Conservation (phyloP, 2,797 vertebrate genomes). For the Ptychadena robeensis region DNA sequence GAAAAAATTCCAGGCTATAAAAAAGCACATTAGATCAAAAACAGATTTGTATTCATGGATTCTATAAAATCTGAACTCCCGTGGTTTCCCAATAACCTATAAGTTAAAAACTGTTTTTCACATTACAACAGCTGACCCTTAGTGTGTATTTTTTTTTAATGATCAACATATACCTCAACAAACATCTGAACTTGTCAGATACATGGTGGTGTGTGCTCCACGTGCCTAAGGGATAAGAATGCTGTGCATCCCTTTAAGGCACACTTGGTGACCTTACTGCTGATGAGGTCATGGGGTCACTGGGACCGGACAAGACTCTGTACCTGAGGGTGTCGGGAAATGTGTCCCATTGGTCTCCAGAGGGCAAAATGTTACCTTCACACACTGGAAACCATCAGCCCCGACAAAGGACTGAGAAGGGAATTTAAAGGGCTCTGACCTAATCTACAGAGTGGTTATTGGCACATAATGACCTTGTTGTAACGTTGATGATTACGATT, state of each 20-base stretch:
- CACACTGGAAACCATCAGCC: constrained; percentile 48
- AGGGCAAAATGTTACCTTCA: constrained; percentile 40
- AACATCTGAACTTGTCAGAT: neutral
- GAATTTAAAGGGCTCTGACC: constrained; percentile 52
- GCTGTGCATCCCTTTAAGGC: constrained; percentile 5
- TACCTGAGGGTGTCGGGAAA: constrained; percentile 58
- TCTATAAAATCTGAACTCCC: neutral
- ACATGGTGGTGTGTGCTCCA: constrained; percentile 11
- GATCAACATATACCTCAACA: no score
- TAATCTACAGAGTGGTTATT: constrained; percentile 37
- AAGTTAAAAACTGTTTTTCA: neutral
- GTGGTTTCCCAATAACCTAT: neutral
- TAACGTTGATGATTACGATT: constrained; percentile 38
- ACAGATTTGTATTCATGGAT: neutral
- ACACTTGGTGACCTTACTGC: constrained; percentile 33
- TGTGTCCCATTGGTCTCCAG: constrained; percentile 47
- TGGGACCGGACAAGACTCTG: constrained; percentile 35
- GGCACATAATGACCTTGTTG: constrained; percentile 45
- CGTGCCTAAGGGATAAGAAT: constrained; percentile 23
- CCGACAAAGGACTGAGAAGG: constrained; percentile 31
- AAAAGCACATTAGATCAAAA: neutral
- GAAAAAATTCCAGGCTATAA: constrained; percentile 3
- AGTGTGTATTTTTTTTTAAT: no score
- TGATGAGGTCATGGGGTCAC: constrained; percentile 55
- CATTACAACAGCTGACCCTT: neutral